Evolutionary conservation across 1,140 invertebrate genomes (phyloP), one percentile per base, ranked within the genome.

Genomic region (Drosophila lacteicornis): DNA sequence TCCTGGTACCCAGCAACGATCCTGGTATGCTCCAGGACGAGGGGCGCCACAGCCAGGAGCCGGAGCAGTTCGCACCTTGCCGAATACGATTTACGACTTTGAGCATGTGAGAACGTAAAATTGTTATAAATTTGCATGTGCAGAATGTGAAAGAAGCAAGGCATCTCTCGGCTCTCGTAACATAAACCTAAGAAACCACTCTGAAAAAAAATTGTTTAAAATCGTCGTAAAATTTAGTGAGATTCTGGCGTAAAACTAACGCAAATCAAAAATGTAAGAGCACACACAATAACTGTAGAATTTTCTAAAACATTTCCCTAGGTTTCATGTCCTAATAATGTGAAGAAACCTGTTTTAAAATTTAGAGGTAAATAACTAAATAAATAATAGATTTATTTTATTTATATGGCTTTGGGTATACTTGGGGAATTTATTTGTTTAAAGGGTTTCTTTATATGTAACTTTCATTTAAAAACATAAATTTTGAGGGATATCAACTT

Each of bases 91-190:
- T 88, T 88, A 88, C 84, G 85, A 88, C 59, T 66, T 59, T 76
- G 59, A 75, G 85, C 85, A 88, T 88, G 85, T 84, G 80, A 90
- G 84, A 90, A 80, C 84, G 84, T 88, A 88, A 88, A 88, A 88
- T 88, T 88, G 85, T 90, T 90, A 88, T 88, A 88, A 88, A 88
- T 88, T 88, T 88, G 84, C 84, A 88, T 88, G 84, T 88, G 84
- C 75, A 78, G 65, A 78, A 70, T 60, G 65, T 53, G 75, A 55
- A 58, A 56, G 66, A 49, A 49, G 68, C 36, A 33, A 5, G 38
- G 51, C 59, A 47, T 38, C 51, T 33, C 19, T 40, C 33, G 33
- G 6, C 36, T n/a, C 13, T 3, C 8, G 53, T 56, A 56, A 36
- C 40, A 56, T 40, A 56, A 56, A 40, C 15, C 57, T 40, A 27